phyloP scores from a whole-genome alignment of 2,113 vertebrate genomes.

The Rynchops niger region DNA sequence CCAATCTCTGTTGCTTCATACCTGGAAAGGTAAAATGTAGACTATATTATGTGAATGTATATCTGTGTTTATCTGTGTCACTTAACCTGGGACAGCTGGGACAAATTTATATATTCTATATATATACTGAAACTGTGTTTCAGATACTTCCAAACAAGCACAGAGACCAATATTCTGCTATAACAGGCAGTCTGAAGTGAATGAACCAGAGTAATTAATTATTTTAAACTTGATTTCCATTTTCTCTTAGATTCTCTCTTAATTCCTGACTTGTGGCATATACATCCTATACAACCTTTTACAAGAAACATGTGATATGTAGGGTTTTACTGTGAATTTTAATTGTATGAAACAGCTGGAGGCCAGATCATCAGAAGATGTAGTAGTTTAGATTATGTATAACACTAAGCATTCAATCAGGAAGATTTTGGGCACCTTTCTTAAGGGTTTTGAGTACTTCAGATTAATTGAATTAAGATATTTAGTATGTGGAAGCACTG shows the following conservation, averaged over 20 bases:
- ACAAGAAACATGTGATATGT: not conserved
- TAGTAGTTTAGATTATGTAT: not conserved
- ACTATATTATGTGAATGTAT: not conserved
- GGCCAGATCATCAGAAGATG: not conserved
- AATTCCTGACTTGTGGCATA: not conserved
- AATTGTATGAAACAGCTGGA: not conserved
- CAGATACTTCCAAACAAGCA: not conserved
- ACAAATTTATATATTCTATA: not conserved
- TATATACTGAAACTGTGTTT: not conserved
- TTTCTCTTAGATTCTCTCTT: not conserved
- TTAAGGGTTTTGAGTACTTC: not conserved
- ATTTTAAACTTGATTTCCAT: not conserved
- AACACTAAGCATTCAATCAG: not conserved
- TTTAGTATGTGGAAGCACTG: not conserved
- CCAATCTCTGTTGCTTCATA: constrained; percentile 99
- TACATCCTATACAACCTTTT: not conserved
- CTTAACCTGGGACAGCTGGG: not conserved
- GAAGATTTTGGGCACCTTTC: not conserved
- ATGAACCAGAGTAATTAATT: not conserved
- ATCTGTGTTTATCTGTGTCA: not conserved
- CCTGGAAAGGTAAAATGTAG: constrained; percentile 90
- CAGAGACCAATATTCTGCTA: not conserved
- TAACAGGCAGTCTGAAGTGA: not conserved
- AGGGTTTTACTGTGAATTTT: not conserved
- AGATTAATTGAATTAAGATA: not conserved